A percentile compares a stretch with the other conserved stretches of the same genome.
phyloP scores from a whole-genome alignment of 2,797 vertebrate species.

The Nasua narica region DNA sequence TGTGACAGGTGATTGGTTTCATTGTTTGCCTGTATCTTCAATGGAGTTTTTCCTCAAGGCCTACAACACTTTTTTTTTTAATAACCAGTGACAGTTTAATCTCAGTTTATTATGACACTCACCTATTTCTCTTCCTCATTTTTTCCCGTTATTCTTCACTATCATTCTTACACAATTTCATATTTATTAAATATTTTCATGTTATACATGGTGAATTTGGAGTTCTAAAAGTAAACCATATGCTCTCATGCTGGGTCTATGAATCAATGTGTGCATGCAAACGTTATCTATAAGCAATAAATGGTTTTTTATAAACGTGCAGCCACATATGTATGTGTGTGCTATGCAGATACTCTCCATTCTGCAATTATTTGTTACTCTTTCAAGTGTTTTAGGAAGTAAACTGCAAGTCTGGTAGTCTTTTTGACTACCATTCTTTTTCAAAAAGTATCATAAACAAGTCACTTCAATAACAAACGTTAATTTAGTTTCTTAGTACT shows the following conservation, averaged over 20 bases:
- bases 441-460: not conserved
- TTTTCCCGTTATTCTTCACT: not conserved
- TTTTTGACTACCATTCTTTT: slow-evolving; percentile 20
- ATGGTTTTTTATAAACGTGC: not conserved
- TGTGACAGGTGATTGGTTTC: not conserved
- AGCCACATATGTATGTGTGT: not conserved
- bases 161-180: not conserved
- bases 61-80: not conserved
- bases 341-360: not conserved
- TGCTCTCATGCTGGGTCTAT: not conserved
- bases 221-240: not conserved
- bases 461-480: not conserved
- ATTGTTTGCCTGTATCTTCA: not conserved
- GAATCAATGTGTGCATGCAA: not conserved
- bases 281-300: not conserved
- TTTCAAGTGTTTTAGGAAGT: not conserved
- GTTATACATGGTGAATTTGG: not conserved
- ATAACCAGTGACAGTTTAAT: not conserved
- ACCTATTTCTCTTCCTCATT: not conserved
- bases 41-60: not conserved
- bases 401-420: not conserved
- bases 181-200: not conserved
- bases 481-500: not conserved
- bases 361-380: slow-evolving; percentile 12
- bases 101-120: not conserved